Conservation (phyloP, 1,140 invertebrate species). For the Latrodectus geometricus region DNA sequence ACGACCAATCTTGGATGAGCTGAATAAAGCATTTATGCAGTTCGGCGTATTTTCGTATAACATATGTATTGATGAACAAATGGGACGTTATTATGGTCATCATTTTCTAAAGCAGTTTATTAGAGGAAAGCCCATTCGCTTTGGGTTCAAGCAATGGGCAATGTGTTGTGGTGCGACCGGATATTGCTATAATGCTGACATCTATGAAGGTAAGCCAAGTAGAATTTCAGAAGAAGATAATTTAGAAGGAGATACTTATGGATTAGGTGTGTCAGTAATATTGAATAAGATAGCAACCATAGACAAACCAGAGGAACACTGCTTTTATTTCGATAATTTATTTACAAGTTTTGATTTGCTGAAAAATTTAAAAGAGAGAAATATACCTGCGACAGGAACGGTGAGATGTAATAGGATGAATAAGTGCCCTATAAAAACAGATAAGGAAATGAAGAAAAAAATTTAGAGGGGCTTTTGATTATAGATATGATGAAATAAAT, state of each 20-base stretch:
- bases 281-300: constrained; percentile 42
- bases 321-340: constrained; percentile 43
- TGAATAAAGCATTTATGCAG: constrained; percentile 38
- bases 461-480: constrained; percentile 41
- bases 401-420: constrained; percentile 36
- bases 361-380: constrained; percentile 36
- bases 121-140: constrained; percentile 36
- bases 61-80: constrained; percentile 40
- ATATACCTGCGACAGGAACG: constrained; percentile 38
- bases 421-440: constrained; percentile 41
- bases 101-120: constrained; percentile 40
- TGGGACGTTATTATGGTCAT: constrained; percentile 37
- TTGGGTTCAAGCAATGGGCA: constrained; percentile 36
- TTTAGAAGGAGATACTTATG: constrained; percentile 42
- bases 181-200: constrained; percentile 42
- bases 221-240: constrained; percentile 42
- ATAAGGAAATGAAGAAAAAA: constrained; percentile 42
- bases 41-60: constrained; percentile 38
- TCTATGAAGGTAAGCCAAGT: constrained; percentile 39
- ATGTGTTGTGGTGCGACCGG: constrained; percentile 36
- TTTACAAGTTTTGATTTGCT: constrained; percentile 37
- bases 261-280: constrained; percentile 34
- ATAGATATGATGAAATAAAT: constrained; percentile 43
- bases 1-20: constrained; percentile 38
- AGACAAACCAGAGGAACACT: constrained; percentile 37